Conservation (phyloP, 2,113 vertebrate genomes). For the Emydura subglobosa region DNA sequence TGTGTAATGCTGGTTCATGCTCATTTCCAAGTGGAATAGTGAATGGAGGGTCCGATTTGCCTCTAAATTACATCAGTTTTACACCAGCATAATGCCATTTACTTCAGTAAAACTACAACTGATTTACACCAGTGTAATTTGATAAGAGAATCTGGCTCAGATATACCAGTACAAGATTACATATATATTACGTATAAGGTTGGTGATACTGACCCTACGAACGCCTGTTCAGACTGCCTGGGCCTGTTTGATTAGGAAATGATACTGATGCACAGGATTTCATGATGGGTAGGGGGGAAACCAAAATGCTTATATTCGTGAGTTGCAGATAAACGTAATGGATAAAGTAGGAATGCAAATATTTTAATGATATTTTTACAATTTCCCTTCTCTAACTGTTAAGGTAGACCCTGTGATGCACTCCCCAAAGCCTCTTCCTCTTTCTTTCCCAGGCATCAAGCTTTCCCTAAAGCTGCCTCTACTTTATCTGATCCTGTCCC, state of each 20-base stretch:
- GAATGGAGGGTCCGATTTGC: slow-evolving; percentile 1
- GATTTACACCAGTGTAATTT: not conserved
- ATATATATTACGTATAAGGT: slow-evolving; percentile 34
- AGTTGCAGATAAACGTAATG: not conserved
- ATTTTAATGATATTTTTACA: not conserved
- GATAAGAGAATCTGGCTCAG: slow-evolving; percentile 16
- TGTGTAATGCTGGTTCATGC: not conserved
- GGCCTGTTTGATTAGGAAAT: not conserved
- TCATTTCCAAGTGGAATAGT: not conserved
- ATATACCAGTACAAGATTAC: not conserved
- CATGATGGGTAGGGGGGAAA: not conserved
- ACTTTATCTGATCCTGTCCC: too few relatives aligned
- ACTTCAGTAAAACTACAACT: not conserved
- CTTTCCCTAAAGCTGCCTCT: too few relatives aligned
- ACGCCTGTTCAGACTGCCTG: not conserved
- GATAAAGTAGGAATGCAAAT: not conserved
- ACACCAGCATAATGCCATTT: not conserved
- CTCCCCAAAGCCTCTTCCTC: not conserved
- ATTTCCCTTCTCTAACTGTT: not conserved
- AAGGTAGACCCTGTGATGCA: not conserved
- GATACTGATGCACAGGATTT: not conserved
- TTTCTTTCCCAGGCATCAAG: not conserved
- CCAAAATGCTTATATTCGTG: not conserved
- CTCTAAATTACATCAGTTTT: not conserved
- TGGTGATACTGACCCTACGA: not conserved